A percentile compares a stretch with the other conserved stretches of the same genome.
Conservation (phyloP, 2,888 invertebrate genomes). For the Drosophila mayaguana region DNA sequence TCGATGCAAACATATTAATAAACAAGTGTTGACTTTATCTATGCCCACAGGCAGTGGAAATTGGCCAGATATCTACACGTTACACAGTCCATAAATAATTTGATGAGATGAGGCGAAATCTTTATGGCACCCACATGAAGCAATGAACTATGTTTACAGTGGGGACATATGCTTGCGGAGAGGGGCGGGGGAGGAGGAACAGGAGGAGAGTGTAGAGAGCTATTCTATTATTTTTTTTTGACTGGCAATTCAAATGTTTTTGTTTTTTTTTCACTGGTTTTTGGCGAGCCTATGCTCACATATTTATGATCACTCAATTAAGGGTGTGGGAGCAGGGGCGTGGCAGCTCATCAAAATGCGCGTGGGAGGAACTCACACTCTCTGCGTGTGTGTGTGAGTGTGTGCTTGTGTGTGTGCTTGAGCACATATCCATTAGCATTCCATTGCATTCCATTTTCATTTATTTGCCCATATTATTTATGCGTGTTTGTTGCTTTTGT, state of each 20-base stretch:
- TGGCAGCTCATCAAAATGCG: conserved; percentile 31
- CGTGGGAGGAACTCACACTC: conserved; percentile 1
- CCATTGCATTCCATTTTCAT: conserved; percentile 44
- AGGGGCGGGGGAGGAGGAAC: neutral
- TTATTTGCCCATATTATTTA: conserved; percentile 68
- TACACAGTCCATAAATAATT: conserved; percentile 30
- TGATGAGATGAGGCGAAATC: conserved; percentile 11
- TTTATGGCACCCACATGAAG: conserved; percentile 26
- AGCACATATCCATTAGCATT: conserved; percentile 51
- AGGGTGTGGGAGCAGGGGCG: conserved; percentile 16
- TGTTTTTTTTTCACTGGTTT: neutral
- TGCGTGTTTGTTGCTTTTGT: conserved; percentile 48
- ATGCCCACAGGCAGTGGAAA: conserved; percentile 14
- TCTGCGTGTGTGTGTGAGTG: neutral
- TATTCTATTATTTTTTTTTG: conserved; percentile 39
- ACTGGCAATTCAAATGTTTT: conserved; percentile 21
- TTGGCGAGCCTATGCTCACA: conserved; percentile 44
- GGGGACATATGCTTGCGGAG: neutral
- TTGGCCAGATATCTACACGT: conserved; percentile 12
- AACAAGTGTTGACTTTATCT: conserved; percentile 30
- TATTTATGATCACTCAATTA: conserved; percentile 76
- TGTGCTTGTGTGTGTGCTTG: conserved; percentile 21
- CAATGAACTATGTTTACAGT: neutral
- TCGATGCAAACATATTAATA: conserved; percentile 4
- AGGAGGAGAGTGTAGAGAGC: conserved; percentile 5